A percentile compares a stretch with the other conserved stretches of the same genome.
These are phyloP conservation scores for Bombus waltoni DNA, from an alignment of 1,140 invertebrate species.

Conservation along the genomic window DNA sequence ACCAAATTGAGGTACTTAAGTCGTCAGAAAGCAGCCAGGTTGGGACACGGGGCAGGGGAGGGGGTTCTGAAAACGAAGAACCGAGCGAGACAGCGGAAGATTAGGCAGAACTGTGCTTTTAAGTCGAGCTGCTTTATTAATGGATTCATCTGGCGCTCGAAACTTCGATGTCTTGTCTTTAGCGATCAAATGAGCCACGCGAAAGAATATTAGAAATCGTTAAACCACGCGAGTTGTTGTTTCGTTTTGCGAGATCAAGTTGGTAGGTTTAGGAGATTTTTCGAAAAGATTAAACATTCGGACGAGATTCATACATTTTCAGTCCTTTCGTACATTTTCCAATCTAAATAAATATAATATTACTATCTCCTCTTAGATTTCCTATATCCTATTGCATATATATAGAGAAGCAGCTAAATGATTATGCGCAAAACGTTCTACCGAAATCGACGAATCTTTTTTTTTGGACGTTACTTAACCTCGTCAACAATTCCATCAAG, in stretches of 20 bases:
- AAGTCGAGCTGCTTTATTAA: slow-evolving; percentile 54
- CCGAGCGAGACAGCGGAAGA: slow-evolving; percentile 53
- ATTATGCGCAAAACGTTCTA: background rate
- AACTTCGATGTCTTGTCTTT: slow-evolving; percentile 46
- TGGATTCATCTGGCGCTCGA: slow-evolving; percentile 47
- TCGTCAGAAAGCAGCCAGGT: slow-evolving; percentile 61
- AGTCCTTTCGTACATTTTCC: too few species aligned
- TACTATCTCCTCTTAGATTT: too few species aligned
- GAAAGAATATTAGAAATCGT: slow-evolving; percentile 33
- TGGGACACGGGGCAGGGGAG: slow-evolving; percentile 13
- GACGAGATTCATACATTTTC: too few species aligned
- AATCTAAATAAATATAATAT: too few species aligned
- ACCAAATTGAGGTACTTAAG: slow-evolving; percentile 77
- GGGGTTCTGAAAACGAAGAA: slow-evolving; percentile 19
- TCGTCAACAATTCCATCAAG: background rate
- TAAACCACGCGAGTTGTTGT: background rate
- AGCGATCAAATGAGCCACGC: slow-evolving; percentile 32
- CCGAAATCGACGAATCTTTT: background rate
- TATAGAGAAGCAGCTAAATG: background rate
- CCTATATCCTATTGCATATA: background rate
- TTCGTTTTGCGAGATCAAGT: background rate
- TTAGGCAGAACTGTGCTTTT: slow-evolving; percentile 63
- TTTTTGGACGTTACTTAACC: background rate
- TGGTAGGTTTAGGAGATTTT: too few species aligned
- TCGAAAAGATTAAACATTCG: too few species aligned